phyloP scores from a whole-genome alignment of 2,888 invertebrate species.

The Melieria picta region DNA sequence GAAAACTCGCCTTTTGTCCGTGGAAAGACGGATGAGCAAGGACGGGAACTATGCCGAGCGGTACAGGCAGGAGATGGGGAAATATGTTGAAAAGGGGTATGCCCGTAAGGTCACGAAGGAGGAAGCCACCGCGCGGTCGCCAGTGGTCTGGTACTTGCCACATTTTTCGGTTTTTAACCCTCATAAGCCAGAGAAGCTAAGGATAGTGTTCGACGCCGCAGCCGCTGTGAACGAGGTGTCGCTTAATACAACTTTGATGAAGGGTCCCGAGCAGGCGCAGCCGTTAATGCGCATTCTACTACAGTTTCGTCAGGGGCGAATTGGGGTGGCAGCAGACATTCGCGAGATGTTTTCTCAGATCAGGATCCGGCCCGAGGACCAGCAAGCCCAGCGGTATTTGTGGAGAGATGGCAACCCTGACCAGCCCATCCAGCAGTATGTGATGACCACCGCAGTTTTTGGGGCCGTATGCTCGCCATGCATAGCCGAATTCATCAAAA shows the following conservation, averaged over 20 bases:
- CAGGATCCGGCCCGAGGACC: conserved; percentile 13
- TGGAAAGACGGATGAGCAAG: neutral
- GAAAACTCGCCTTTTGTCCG: conserved; percentile 1
- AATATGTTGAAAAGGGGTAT: conserved; percentile 3
- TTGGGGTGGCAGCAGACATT: conserved; percentile 53
- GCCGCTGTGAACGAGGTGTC: conserved; percentile 33
- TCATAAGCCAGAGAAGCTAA: conserved; percentile 49
- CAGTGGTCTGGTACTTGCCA: conserved; percentile 14
- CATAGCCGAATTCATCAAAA: conserved; percentile 32
- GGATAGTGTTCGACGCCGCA: conserved; percentile 53
- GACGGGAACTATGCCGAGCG: neutral
- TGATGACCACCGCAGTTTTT: conserved; percentile 13
- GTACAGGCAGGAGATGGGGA: conserved; percentile 6
- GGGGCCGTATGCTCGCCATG: conserved; percentile 29
- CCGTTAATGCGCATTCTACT: conserved; percentile 48
- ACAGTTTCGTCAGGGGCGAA: conserved; percentile 48
- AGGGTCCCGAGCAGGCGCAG: conserved; percentile 51
- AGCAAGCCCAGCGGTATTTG: conserved; percentile 10
- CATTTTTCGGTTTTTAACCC: conserved; percentile 7
- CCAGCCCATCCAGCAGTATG: neutral
- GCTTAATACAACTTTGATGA: conserved; percentile 48
- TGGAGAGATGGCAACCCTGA: conserved; percentile 11
- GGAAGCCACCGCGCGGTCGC: conserved; percentile 26
- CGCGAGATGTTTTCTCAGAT: conserved; percentile 35
- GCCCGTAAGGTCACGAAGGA: neutral